Base-by-base conservation (phyloP, 2,113 vertebrate species). In the Eulacestoma nigropectus region DNA sequence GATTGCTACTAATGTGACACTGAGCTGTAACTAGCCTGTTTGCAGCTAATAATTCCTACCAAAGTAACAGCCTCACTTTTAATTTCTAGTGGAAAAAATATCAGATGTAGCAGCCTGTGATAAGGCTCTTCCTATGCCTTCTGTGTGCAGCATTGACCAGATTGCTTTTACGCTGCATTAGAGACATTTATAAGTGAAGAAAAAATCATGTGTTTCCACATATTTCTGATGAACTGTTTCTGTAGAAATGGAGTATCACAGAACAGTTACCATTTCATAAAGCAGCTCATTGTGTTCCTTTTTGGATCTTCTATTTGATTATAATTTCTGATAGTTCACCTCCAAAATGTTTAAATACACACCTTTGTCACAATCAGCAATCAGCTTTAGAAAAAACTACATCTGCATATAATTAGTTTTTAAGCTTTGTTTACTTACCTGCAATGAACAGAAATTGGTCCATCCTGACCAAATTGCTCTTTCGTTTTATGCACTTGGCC, bases 401-500 rank as follows among this genome's bases (percentile, higher is more conserved):
- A 74, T 37, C n/a, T 72, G 35, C 21, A 35, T 27, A 44, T 46
- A 23, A 35, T 8, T 53, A 49, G 5, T 26, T 90, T 93, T 59
- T 26, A 89, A 50, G 13, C 11, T 83, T 82, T 75, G 35, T 75
- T 92, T 41, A 91, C 98, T 98, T 95, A 99, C 99, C 99, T 99
- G 98, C 99, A 99, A 84, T 99, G 99, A 94, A 99, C 99, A 59
- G 99, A 99, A 96, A 99, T 99, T n/a, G 99, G 99, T 82, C 99
- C 99, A 80, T 99, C 99, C 97, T 99, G 99, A 94, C 99, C 99
- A 93, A 99, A 99, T 96, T 99, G 99, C 95, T 99, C 99, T 98
- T 99, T 99, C 88, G 99, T 99, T 99, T 99, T 99, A 98, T 99
- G 99, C 41, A 99, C 99, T 98, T 99, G 99, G 92, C 99, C 99